phyloP scores from a whole-genome alignment of 2,113 vertebrate genomes.

The Neomonachus schauinslandi region DNA sequence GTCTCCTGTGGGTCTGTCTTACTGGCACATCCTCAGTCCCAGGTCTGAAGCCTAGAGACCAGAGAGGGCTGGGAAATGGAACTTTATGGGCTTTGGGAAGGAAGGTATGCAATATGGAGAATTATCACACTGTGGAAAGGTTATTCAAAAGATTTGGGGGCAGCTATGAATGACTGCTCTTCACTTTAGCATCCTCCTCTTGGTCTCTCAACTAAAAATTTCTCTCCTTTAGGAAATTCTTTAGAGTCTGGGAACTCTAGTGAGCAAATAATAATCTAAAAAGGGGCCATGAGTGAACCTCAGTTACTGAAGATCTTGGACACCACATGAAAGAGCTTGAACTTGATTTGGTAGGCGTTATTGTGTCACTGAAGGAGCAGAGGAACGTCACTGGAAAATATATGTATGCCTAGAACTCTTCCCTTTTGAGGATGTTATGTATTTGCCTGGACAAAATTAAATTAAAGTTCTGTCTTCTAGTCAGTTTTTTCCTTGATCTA shows the following conservation, averaged over 20 bases:
- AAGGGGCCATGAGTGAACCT: neutral
- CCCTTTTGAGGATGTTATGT: neutral
- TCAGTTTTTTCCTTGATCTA: neutral
- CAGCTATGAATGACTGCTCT: neutral
- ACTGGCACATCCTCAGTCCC: neutral
- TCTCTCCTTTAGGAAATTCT: neutral
- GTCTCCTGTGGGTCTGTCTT: no score
- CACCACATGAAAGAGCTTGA: neutral
- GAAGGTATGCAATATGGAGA: neutral
- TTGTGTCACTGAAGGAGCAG: neutral
- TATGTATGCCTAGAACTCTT: neutral
- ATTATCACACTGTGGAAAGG: neutral
- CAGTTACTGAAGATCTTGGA: neutral
- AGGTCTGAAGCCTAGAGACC: neutral
- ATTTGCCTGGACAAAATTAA: neutral
- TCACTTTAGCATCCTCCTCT: neutral
- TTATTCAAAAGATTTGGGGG: neutral
- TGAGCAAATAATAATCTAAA: neutral
- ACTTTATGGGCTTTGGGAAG: neutral
- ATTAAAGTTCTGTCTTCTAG: neutral
- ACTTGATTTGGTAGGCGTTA: neutral
- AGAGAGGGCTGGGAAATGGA: neutral
- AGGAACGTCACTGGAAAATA: neutral
- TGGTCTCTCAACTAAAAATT: neutral
- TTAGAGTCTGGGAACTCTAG: neutral